phyloP scores from a whole-genome alignment of 1,140 invertebrate species.

The Drosophila saltans region DNA sequence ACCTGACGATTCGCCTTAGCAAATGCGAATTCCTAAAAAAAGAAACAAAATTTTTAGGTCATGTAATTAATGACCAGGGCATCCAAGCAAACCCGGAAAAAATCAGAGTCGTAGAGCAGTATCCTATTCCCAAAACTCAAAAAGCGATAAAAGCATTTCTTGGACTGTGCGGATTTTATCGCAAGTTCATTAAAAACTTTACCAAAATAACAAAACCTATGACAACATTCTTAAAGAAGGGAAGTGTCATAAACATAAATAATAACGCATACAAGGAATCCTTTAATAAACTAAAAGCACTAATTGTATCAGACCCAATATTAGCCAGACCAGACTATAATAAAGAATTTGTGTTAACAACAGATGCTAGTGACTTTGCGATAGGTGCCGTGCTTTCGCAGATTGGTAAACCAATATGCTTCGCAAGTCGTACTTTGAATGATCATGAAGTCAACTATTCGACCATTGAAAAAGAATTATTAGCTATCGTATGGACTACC shows the following conservation, averaged over 20 bases:
- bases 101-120: background rate
- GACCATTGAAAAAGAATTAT: conserved; percentile 22
- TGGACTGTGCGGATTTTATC: no score
- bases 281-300: conserved; percentile 32
- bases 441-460: conserved; percentile 8
- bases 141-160: no score
- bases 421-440: conserved; percentile 19
- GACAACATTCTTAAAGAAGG: background rate
- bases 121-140: background rate
- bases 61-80: background rate
- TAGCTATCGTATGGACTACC: conserved; percentile 17
- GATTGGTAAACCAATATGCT: conserved; percentile 3
- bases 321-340: conserved; percentile 47
- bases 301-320: conserved; percentile 33
- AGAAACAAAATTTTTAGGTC: background rate
- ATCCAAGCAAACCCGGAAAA: background rate
- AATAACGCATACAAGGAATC: background rate
- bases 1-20: no score
- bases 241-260: no score
- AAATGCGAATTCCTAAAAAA: background rate
- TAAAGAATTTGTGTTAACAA: background rate
- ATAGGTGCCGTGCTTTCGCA: background rate
- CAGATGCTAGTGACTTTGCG: background rate
- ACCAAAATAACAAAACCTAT: no score
- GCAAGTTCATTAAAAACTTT: no score